Base-by-base conservation (phyloP, 2,113 vertebrate genomes). In the Boleophthalmus pectinirostris region DNA sequence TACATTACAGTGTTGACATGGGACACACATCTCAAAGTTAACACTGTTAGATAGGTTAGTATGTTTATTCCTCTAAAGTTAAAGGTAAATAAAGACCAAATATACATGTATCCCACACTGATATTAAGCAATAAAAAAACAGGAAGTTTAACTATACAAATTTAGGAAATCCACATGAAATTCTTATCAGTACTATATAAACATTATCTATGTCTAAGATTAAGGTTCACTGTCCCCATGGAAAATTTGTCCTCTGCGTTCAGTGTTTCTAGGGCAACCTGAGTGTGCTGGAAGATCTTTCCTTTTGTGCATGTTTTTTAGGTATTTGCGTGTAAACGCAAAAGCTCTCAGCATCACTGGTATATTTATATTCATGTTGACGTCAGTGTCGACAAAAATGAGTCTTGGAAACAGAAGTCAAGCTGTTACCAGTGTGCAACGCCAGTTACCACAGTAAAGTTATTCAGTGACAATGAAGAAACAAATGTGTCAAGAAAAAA, bases 351-450 rank as follows among this genome's bases (percentile, higher is more conserved):
- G 69, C 73, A 79, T 85, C 8, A 70, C 65, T 70, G 65, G 75
- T 82, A 88, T 85, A 83, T 89, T 87, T 69, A 35, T 83, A 73
- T 83, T 74, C 70, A 60, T 72, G 20, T 1, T 87, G 81, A 86
- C 68, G 80, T 85, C 75, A 87, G 77, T 81, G 86, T 78, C 86
- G 85, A 87, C 77, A 82, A 73, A 77, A 83, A 77, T 85, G 77
- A 75, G 80, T 69, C 77, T 46, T 64, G 45, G 77, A 68, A 53
- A 43, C 12, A 35, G 8, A 56, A 51, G 47, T 81, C 72, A 74
- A 70, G 70, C 70, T 86, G 77, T 70, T 80, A 68, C 46, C 45
- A 47, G 3, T 15, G 23, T 58, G 21, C 23, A 25, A 58, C 3
- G 8, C 23, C 54, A 56, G 21, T 21, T 13, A 13, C n/a, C 23